Conservation (phyloP, 2,888 invertebrate genomes). For the Siphonodentalium dalli region DNA sequence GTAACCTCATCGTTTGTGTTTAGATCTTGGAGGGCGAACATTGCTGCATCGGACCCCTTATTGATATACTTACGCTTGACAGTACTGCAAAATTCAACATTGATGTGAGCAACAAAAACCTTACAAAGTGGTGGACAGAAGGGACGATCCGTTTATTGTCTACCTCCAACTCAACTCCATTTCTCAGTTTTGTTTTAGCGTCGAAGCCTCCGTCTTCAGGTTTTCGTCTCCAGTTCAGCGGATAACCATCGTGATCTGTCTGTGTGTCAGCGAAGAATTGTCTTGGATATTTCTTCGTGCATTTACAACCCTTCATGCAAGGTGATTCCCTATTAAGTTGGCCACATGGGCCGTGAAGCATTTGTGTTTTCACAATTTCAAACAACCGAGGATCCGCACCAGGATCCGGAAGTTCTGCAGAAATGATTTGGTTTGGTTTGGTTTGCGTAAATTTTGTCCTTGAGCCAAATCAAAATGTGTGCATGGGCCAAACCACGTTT, state of each 20-base stretch:
- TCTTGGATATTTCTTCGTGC: slow-evolving; percentile 63
- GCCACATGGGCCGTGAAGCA: slow-evolving; percentile 48
- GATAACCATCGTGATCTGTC: slow-evolving; percentile 55
- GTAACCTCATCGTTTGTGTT: slow-evolving; percentile 45
- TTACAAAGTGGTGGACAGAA: slow-evolving; percentile 33
- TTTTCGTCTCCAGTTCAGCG: slow-evolving; percentile 47
- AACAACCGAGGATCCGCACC: slow-evolving; percentile 16
- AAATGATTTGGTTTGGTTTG: no score
- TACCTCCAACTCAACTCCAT: slow-evolving; percentile 3
- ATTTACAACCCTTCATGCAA: slow-evolving; percentile 58
- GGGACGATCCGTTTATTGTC: slow-evolving; percentile 32
- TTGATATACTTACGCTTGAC: slow-evolving; percentile 60
- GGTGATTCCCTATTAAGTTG: slow-evolving; percentile 61
- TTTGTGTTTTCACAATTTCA: slow-evolving; percentile 28
- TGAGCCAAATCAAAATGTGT: slow-evolving; percentile 39
- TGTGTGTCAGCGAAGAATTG: no score
- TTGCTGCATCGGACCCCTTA: no score
- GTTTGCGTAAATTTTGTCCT: slow-evolving; percentile 37
- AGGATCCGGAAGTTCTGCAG: slow-evolving; percentile 37
- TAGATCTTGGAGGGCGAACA: background rate
- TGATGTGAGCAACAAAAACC: slow-evolving; percentile 59
- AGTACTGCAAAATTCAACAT: slow-evolving; percentile 61
- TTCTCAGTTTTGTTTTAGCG: background rate
- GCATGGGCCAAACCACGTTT: slow-evolving; percentile 56
- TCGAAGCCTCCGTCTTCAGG: slow-evolving; percentile 8